These are phyloP conservation scores for Podarcis siculus DNA, from an alignment of 2,797 vertebrate genomes.

Conservation along the genomic window DNA sequence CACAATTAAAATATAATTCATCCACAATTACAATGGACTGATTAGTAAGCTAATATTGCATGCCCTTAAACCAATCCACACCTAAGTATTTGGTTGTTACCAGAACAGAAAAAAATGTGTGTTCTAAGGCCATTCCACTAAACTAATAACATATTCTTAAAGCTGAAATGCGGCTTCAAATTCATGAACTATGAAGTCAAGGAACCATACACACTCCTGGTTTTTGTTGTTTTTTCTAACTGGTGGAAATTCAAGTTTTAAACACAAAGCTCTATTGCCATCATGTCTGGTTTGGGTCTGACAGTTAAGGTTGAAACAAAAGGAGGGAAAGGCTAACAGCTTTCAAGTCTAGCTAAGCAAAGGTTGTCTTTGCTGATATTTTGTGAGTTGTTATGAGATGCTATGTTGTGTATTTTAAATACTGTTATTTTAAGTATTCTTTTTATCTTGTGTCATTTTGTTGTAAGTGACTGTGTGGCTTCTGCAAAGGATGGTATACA, in stretches of 20 bases:
- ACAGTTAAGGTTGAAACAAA: background rate
- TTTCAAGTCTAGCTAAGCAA: background rate
- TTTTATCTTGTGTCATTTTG: background rate
- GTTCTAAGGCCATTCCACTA: background rate
- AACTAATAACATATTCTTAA: background rate
- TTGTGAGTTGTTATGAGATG: too few species aligned
- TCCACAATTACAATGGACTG: background rate
- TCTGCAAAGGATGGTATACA: background rate
- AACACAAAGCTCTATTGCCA: background rate
- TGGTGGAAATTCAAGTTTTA: background rate
- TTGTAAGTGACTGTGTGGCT: background rate
- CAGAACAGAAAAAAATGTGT: background rate
- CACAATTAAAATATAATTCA: slow-evolving; percentile 43
- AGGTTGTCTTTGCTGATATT: background rate
- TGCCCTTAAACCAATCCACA: background rate
- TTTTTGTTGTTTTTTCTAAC: background rate
- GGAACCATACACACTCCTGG: background rate
- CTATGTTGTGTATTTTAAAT: background rate
- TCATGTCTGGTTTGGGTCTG: background rate
- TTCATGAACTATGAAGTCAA: background rate
- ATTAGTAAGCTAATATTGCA: slow-evolving; percentile 39
- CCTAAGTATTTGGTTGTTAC: background rate
- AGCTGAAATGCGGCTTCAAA: background rate
- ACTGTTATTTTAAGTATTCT: background rate
- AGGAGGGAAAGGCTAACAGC: background rate